A percentile compares a stretch with the other conserved stretches of the same genome.
Conservation (phyloP, 2,113 vertebrate species). For the Varanus komodoensis region DNA sequence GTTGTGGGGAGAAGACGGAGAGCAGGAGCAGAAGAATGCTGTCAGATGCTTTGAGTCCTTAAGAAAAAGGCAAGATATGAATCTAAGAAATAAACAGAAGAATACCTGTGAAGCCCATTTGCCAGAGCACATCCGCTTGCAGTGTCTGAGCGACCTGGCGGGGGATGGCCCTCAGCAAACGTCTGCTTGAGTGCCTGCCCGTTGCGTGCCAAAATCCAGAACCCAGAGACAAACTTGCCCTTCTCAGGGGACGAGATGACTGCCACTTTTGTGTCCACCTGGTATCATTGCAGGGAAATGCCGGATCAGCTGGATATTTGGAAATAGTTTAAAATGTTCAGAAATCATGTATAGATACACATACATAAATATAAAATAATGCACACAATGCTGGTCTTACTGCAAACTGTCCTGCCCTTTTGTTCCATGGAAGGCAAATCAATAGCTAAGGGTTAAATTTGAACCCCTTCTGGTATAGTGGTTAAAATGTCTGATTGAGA, state of each 20-base stretch:
- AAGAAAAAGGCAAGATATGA: too few species aligned
- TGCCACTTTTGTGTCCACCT: slow-evolving; percentile 94
- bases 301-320: slow-evolving; percentile 71
- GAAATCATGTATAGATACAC: neutral
- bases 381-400: too few species aligned
- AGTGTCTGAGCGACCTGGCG: slow-evolving; percentile 97
- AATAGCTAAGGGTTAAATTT: too few species aligned
- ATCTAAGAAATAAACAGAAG: neutral
- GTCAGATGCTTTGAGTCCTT: too few species aligned
- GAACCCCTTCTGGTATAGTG: too few species aligned
- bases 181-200: slow-evolving; percentile 93
- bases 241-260: slow-evolving; percentile 90
- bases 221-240: slow-evolving; percentile 91
- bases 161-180: slow-evolving; percentile 93
- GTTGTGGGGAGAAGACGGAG: too few species aligned
- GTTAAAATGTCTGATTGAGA: too few species aligned
- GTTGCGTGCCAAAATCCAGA: slow-evolving; percentile 98
- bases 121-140: slow-evolving; percentile 97
- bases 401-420: too few species aligned
- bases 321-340: neutral
- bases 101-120: slow-evolving; percentile 96
- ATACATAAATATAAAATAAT: neutral
- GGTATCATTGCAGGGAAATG: slow-evolving; percentile 86
- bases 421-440: too few species aligned
- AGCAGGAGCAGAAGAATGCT: too few species aligned